phyloP scores from a whole-genome alignment of 2,113 vertebrate species.

The Corydoras maculifer region DNA sequence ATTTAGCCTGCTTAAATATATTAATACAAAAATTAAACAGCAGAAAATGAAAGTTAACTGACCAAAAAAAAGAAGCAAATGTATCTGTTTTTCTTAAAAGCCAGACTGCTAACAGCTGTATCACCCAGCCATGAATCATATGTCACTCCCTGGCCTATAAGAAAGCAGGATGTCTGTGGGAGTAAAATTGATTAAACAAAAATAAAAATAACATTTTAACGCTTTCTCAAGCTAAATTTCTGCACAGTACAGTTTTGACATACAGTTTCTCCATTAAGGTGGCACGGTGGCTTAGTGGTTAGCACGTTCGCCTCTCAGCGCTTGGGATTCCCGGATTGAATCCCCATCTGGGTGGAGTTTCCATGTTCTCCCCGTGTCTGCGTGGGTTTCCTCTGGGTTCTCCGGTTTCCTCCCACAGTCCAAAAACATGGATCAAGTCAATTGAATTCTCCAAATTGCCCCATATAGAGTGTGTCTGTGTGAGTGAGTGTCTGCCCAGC shows the following conservation, averaged over 20 bases:
- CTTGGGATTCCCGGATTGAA: too few relatives aligned
- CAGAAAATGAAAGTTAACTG: background rate
- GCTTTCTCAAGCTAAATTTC: conserved; percentile 22
- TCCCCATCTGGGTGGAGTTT: too few relatives aligned
- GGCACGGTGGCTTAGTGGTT: background rate
- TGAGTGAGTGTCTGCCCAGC: too few relatives aligned
- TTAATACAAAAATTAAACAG: background rate
- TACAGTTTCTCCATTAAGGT: too few relatives aligned
- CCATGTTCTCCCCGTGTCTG: too few relatives aligned
- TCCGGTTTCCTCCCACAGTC: too few relatives aligned
- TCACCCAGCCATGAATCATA: background rate
- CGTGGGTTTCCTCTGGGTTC: too few relatives aligned
- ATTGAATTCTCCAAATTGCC: too few relatives aligned
- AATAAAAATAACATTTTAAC: background rate
- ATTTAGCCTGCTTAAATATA: too few relatives aligned
- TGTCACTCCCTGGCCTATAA: background rate
- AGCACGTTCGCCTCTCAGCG: too few relatives aligned
- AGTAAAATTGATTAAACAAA: conserved; percentile 9
- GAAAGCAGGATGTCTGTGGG: background rate
- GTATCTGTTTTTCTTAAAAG: background rate
- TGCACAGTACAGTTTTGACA: conserved; percentile 10
- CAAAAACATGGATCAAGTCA: too few relatives aligned
- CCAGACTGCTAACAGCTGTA: background rate
- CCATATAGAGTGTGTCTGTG: too few relatives aligned
- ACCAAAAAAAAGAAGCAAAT: background rate